phyloP scores from a whole-genome alignment of 2,888 invertebrate genomes.

The Hirtodrosophila histrioides region DNA sequence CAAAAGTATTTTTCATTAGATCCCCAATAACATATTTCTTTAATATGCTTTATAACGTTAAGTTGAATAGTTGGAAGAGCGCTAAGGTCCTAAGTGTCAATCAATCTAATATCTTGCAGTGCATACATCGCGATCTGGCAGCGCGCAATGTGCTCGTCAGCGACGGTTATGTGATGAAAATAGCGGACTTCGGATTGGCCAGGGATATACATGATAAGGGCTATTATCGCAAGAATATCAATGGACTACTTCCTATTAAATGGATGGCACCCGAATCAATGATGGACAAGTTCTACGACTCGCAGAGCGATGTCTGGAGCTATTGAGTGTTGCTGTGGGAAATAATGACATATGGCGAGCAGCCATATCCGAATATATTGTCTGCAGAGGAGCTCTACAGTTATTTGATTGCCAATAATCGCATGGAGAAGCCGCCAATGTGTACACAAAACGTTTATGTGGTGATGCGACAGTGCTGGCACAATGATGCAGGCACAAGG shows the following conservation, averaged over 20 bases:
- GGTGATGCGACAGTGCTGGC: conserved; percentile 99
- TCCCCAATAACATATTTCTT: no score
- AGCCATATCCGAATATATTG: conserved; percentile 98
- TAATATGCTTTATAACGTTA: no score
- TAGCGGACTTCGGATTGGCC: conserved; percentile 99
- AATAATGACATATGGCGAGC: conserved; percentile 98
- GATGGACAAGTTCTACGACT: conserved; percentile 96
- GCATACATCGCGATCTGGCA: conserved; percentile 98
- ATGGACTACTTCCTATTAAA: conserved; percentile 97
- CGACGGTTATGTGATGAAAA: conserved; percentile 96
- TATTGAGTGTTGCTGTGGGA: conserved; percentile 99
- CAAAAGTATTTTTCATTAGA: no score
- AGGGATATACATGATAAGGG: conserved; percentile 97
- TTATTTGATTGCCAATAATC: conserved; percentile 93
- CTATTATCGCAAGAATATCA: conserved; percentile 98
- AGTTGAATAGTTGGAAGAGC: no score
- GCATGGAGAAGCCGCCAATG: conserved; percentile 98
- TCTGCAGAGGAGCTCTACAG: conserved; percentile 97
- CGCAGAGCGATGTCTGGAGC: conserved; percentile 97
- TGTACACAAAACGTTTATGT: conserved; percentile 98
- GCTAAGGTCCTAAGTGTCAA: no score
- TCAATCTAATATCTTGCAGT: conserved; percentile 86
- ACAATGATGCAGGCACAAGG: conserved; percentile 93
- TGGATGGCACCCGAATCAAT: conserved; percentile 99
- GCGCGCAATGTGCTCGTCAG: conserved; percentile 98